phyloP scores from a whole-genome alignment of 1,140 invertebrate species.

The Brachionus sp. region DNA sequence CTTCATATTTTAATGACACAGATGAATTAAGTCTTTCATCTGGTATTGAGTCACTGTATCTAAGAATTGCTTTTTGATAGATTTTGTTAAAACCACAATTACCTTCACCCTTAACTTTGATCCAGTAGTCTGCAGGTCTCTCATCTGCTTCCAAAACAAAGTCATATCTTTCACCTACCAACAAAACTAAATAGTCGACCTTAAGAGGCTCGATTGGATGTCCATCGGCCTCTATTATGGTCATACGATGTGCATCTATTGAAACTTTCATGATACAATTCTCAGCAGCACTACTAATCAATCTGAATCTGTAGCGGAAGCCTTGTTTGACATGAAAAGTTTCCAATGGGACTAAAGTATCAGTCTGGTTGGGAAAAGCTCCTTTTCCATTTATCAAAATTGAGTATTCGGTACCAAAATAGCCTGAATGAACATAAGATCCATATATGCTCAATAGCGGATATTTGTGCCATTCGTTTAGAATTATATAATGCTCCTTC shows the following conservation, averaged over 20 bases:
- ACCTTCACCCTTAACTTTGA: background rate
- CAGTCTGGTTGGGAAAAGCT: background rate
- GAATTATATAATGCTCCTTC: constrained; percentile 49
- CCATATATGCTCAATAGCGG: constrained; percentile 41
- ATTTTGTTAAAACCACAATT: background rate
- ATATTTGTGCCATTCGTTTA: constrained; percentile 48
- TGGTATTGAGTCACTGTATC: background rate
- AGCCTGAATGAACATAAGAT: constrained; percentile 48
- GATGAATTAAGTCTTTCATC: no score
- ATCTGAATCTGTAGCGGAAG: constrained; percentile 50
- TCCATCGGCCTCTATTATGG: constrained; percentile 74
- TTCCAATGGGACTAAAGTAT: constrained; percentile 49
- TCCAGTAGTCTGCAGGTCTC: background rate
- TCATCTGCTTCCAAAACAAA: background rate
- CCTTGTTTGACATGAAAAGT: constrained; percentile 49
- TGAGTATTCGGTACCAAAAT: constrained; percentile 49
- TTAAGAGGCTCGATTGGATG: constrained; percentile 71
- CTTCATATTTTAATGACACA: no score
- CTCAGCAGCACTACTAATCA: constrained; percentile 50
- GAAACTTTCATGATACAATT: constrained; percentile 67
- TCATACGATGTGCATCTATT: constrained; percentile 76
- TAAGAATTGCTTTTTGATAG: background rate
- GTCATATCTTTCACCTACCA: constrained; percentile 55
- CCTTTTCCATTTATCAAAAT: constrained; percentile 54
- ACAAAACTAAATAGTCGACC: constrained; percentile 66